phyloP scores from a whole-genome alignment of 2,888 invertebrate genomes.

The Amphipyra tragopoginis region DNA sequence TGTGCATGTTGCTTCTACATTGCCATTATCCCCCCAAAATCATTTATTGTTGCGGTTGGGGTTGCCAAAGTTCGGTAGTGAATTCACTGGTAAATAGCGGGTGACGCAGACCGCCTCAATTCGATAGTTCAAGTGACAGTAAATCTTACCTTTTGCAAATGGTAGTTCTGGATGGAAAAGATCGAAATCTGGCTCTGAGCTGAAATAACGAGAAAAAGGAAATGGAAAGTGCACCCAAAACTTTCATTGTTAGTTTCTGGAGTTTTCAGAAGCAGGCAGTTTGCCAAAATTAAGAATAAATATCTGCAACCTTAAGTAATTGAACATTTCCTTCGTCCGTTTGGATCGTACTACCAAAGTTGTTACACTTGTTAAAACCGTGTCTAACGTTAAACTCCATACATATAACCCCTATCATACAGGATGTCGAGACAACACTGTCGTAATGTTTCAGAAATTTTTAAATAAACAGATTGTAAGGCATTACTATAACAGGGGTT shows the following conservation, averaged over 20 bases:
- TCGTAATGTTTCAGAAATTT: no score
- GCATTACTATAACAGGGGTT: no score
- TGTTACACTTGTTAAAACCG: no score
- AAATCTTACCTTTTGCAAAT: background rate
- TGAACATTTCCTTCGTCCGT: no score
- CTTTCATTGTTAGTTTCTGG: slow-evolving; percentile 13
- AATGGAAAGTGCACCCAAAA: slow-evolving; percentile 20
- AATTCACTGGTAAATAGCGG: background rate
- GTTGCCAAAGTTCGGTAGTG: background rate
- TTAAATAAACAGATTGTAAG: no score
- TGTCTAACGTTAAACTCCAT: no score
- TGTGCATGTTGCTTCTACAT: slow-evolving; percentile 1
- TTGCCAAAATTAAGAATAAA: slow-evolving; percentile 25
- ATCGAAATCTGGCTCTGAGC: slow-evolving; percentile 25
- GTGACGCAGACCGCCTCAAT: background rate
- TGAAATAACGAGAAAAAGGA: slow-evolving; percentile 18
- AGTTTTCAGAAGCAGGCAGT: slow-evolving; percentile 25
- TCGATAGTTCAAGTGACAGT: background rate
- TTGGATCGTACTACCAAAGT: no score
- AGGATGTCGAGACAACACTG: no score
- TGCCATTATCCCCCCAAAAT: slow-evolving; percentile 4
- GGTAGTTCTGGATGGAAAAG: background rate
- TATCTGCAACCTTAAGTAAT: slow-evolving; percentile 16
- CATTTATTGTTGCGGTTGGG: background rate
- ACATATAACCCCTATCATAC: no score